These are phyloP conservation scores for Fabriciana adippe DNA, from an alignment of 2,888 invertebrate species.

Conservation along the genomic window DNA sequence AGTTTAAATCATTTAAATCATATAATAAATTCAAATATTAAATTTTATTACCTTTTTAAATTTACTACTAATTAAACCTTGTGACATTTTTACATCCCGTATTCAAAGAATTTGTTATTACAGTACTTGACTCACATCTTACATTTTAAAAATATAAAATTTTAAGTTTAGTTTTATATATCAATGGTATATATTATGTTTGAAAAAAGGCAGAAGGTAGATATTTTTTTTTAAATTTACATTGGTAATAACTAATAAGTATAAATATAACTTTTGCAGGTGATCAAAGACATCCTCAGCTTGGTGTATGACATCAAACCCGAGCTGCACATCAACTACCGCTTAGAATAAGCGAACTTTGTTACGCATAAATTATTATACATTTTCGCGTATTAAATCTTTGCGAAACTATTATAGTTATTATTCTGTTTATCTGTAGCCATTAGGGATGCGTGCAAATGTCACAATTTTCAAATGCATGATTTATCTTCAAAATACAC, in stretches of 20 bases:
- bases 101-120: too few species aligned
- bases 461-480: slow-evolving; percentile 22
- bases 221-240: background rate
- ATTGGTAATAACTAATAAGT: background rate
- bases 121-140: too few species aligned
- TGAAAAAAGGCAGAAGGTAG: too few species aligned
- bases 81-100: too few species aligned
- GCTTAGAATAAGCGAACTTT: slow-evolving; percentile 59
- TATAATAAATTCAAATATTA: too few species aligned
- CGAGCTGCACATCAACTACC: slow-evolving; percentile 95
- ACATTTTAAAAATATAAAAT: too few species aligned
- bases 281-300: slow-evolving; percentile 89
- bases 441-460: slow-evolving; percentile 37
- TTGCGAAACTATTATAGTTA: slow-evolving; percentile 56
- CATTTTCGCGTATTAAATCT: slow-evolving; percentile 42
- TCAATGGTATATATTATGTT: too few species aligned
- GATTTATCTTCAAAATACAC: slow-evolving; percentile 12
- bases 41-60: too few species aligned
- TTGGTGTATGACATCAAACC: slow-evolving; percentile 96
- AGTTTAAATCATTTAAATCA: too few species aligned
- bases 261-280: slow-evolving; percentile 69
- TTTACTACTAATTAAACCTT: too few species aligned
- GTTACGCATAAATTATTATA: slow-evolving; percentile 37
- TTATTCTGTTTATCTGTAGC: slow-evolving; percentile 52
- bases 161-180: background rate